Evolutionary conservation across 1,140 invertebrate species (phyloP), one percentile per base, ranked within the genome.

Genomic region (Drosophila watanabei): DNA sequence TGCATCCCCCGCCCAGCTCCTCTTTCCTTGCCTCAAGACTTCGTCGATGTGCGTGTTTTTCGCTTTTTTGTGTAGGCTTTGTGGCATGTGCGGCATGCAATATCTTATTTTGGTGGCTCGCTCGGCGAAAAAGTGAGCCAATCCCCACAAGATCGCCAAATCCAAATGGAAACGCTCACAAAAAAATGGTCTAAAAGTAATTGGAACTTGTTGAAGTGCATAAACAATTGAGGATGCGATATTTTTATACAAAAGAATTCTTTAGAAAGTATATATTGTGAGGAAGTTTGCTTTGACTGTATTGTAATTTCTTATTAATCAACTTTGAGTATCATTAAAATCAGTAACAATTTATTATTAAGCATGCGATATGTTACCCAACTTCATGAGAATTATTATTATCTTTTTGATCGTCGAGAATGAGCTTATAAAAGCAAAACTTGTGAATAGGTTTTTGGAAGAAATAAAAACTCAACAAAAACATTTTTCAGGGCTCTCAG

Each of bases 11-110:
- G 33, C 32, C 6, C 49, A 5, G 49, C 49, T 18, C 48, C 52
- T 45, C 18, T 10, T 5, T 24, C 24, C 24, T 24, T 24, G 24
- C 24, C 24, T 24, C 24, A 24, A 24, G 24, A 24, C 24, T n/a
- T n/a, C 24, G 9, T 2, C 18, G 20, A 41, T 75, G 49, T 79
- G 56, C 65, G 76, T 79, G 70, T 37, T 46, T 24, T 30, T 48
- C 45, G 63, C 71, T 79, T 79, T 73, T 73, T 65, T 63, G 85
- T 66, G 84, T 87, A 75, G 84, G 84, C 76, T 60, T 66, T 76
- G 70, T 41, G 61, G 75, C 79, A 87, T 87, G 83, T 58, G 64
- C 61, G 72, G 66, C 80, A 78, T 82, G 79, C 80, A 64, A 54
- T 52, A 33, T 73, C 46, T 58, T 62, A 60, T 73, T 63, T 63